Conservation (phyloP, 2,888 invertebrate species). For the Torymus texanus region DNA sequence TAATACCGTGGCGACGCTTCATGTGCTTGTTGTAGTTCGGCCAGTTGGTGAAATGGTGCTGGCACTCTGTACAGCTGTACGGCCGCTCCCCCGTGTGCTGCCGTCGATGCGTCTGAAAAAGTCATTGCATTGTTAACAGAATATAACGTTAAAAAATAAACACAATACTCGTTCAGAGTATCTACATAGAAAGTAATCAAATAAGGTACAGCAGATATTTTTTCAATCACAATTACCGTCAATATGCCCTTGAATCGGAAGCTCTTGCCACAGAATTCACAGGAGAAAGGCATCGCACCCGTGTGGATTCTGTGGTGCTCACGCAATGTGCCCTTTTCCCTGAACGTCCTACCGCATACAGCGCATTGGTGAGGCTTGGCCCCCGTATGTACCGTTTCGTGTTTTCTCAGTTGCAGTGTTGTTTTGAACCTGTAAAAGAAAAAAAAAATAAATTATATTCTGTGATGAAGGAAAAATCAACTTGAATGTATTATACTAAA, state of each 20-base stretch:
- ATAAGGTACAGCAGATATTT: too few species aligned
- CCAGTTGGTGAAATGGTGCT: slow-evolving; percentile 87
- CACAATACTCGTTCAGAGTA: too few species aligned
- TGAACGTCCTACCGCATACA: slow-evolving; percentile 79
- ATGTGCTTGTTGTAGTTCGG: slow-evolving; percentile 90
- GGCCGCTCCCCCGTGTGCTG: slow-evolving; percentile 83
- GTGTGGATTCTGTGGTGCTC: slow-evolving; percentile 87
- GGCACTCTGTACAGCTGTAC: slow-evolving; percentile 84
- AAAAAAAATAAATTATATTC: slow-evolving; percentile 5
- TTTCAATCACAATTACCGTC: slow-evolving; percentile 74
- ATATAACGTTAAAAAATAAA: too few species aligned
- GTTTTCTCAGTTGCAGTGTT: slow-evolving; percentile 77
- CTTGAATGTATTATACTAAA: too few species aligned
- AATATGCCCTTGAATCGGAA: slow-evolving; percentile 86
- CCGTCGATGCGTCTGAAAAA: slow-evolving; percentile 80
- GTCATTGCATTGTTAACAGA: too few species aligned
- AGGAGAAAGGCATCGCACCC: slow-evolving; percentile 86
- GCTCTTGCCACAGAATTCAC: slow-evolving; percentile 85
- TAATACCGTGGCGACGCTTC: slow-evolving; percentile 84
- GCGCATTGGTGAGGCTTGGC: slow-evolving; percentile 80
- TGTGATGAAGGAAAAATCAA: neutral
- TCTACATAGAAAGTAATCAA: too few species aligned
- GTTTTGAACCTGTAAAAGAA: slow-evolving; percentile 76
- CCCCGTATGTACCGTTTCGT: slow-evolving; percentile 79
- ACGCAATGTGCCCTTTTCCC: slow-evolving; percentile 83